Base-by-base conservation (phyloP, 53 echinoderm and acorn worm species). In the Stichopus horrens region DNA sequence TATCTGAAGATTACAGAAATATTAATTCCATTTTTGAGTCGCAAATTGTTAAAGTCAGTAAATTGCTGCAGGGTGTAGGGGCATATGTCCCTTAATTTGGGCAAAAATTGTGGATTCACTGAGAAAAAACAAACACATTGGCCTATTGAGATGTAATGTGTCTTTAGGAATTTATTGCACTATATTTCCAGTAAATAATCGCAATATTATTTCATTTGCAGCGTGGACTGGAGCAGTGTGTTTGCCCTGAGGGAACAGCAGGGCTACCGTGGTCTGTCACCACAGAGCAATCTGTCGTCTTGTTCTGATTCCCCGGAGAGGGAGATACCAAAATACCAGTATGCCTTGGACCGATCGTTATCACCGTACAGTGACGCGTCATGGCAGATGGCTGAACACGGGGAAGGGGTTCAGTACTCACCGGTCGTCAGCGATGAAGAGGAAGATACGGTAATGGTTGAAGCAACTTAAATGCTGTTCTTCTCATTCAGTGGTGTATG, bases 171-270 rank as follows among this genome's bases (percentile, higher is more conserved):
- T n/a, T 0, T 4, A n/a, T n/a, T 67, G 11, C 68, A 14, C 3
- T 11, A 67, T 67, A n/a, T 1, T 67, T 67, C 68, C 11, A 0
- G 11, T 37, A 9, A 5, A 0, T 79, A 4, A 5, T 79, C 54
- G 53, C 10, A 6, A 20, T 79, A 11, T 54, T n/a, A 59, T 21
- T 23, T 21, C 52, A 18, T 75, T 75, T 53, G 5, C 51, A 87
- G 87, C 18, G 87, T 87, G 9, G 74, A 87, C 54, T 87, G 87
- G 87, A 74, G 74, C 74, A 55, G 23, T n/a, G 75, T 87, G 18
- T 87, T 87, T 87, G 75, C 74, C 57, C 56, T 53, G 16, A 54
- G 87, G 55, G 75, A 75, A 7, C 87, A 87, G 52, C 75, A 75
- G 53, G 87, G 87, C 52, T 74, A 74, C 51, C 74, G 74, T 0